Evolutionary conservation across 92 coral and sea anemone species (phyloP).

Genomic region (Meandrina meandrites): DNA sequence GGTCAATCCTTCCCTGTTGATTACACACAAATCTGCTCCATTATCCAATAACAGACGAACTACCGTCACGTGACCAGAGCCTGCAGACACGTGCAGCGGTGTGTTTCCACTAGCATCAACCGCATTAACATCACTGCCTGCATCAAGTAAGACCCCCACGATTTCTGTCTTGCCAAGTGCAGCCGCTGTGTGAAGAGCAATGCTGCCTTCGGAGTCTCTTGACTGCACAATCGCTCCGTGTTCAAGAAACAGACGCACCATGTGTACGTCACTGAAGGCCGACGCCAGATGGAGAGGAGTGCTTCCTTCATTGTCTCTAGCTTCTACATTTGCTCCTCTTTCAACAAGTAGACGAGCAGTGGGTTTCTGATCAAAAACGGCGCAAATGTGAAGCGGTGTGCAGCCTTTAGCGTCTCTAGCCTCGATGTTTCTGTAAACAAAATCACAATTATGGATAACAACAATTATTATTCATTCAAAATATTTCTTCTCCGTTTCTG

Average conservation of each 20-base stretch:
- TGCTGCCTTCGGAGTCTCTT: not conserved
- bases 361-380: not conserved
- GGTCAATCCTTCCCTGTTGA: no score
- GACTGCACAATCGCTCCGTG: slow-evolving; percentile 6
- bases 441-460: no score
- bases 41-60: no score
- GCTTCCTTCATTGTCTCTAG: slow-evolving; percentile 11
- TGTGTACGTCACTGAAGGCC: not conserved
- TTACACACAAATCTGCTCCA: no score
- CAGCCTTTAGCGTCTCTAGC: not conserved
- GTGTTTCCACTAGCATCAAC: slow-evolving; percentile 1
- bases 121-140: slow-evolving; percentile 6
- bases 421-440: not conserved
- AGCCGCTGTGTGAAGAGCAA: not conserved
- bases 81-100: not conserved
- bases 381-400: slow-evolving; percentile 4
- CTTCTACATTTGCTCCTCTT: slow-evolving; percentile 2
- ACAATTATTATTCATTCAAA: no score
- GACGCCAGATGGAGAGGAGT: slow-evolving; percentile 9
- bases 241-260: not conserved
- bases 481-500: no score
- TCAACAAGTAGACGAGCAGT: slow-evolving; percentile 3
- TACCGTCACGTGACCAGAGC: not conserved
- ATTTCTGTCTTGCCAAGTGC: slow-evolving; percentile 5
- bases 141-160: not conserved